Evolutionary conservation across 1,140 invertebrate species (phyloP).

Genomic region (Drosophila triauraria): DNA sequence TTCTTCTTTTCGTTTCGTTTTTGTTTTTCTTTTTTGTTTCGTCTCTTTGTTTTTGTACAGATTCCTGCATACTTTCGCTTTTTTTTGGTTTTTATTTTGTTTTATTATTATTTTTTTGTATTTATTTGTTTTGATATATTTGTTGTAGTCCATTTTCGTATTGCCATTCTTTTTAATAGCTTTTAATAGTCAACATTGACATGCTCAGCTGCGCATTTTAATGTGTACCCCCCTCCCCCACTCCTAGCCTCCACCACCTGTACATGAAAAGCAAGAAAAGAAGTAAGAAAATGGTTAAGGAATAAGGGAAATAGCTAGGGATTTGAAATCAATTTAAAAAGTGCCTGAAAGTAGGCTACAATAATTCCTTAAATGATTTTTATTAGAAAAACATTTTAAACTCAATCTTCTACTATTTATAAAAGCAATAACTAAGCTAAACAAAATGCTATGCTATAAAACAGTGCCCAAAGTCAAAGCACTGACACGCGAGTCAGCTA

Average conservation of each 20-base stretch:
- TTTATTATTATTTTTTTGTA: constrained; percentile 1
- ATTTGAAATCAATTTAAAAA: no score
- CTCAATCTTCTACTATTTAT: no score
- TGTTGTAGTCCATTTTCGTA: constrained; percentile 2
- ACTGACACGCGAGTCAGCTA: no score
- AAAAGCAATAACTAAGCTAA: no score
- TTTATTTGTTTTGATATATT: not conserved
- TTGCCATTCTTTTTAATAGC: constrained; percentile 20
- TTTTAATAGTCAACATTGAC: constrained; percentile 70
- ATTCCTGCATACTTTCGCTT: constrained; percentile 79
- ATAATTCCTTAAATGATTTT: no score
- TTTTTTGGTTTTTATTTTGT: constrained; percentile 43
- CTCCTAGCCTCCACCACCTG: not conserved
- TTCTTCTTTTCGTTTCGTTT: constrained; percentile 53
- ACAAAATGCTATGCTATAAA: no score
- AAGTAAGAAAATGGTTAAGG: no score
- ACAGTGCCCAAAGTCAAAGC: no score
- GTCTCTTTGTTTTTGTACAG: constrained; percentile 55
- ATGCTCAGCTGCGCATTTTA: constrained; percentile 78
- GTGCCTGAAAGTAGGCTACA: no score
- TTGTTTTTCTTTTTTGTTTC: not conserved
- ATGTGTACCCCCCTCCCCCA: constrained; percentile 37
- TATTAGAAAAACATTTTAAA: no score
- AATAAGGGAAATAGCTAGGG: no score
- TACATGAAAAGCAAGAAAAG: no score